These are phyloP conservation scores for Mesocentrotus franciscanus DNA, from an alignment of 53 echinoderm and acorn worm species.

Conservation along the genomic window DNA sequence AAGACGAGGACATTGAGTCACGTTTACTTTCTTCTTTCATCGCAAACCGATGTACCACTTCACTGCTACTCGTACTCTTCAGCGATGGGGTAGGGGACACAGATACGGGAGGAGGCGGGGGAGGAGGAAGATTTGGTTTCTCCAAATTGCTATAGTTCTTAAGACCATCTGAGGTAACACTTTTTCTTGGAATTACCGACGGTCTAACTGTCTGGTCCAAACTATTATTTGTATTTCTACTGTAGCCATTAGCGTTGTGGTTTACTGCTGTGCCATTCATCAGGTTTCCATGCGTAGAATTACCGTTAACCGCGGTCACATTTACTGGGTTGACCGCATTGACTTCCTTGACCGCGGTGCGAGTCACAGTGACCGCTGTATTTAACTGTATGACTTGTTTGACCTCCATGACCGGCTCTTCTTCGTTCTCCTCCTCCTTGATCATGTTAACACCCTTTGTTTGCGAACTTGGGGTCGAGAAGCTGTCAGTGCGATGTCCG, in stretches of 20 bases:
- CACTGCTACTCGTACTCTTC: conserved; percentile 45
- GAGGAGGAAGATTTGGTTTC: conserved; percentile 58
- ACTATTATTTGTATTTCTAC: conserved; percentile 59
- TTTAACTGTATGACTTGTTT: not conserved
- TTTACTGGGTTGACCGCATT: not conserved
- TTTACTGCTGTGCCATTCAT: not conserved
- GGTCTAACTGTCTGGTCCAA: conserved; percentile 25
- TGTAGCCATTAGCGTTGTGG: conserved; percentile 53
- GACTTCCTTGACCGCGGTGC: not conserved
- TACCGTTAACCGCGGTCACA: not conserved
- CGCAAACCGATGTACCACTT: not conserved
- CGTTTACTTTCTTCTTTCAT: conserved; percentile 58
- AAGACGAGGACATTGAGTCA: conserved; percentile 66
- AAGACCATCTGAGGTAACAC: conserved; percentile 38
- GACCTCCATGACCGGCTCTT: conserved; percentile 11
- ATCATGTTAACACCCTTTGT: conserved; percentile 14
- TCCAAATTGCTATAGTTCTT: conserved; percentile 43
- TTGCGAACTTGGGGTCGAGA: conserved; percentile 11
- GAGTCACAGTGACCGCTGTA: not conserved
- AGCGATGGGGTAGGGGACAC: conserved; percentile 53
- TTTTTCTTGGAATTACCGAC: conserved; percentile 1
- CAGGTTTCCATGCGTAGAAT: not conserved
- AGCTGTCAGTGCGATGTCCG: conserved; percentile 22
- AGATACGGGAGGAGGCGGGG: conserved; percentile 53
- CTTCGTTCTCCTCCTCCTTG: conserved; percentile 55